Evolutionary conservation across 2,888 invertebrate species (phyloP).

Genomic region (Pemphredon lugubris): DNA sequence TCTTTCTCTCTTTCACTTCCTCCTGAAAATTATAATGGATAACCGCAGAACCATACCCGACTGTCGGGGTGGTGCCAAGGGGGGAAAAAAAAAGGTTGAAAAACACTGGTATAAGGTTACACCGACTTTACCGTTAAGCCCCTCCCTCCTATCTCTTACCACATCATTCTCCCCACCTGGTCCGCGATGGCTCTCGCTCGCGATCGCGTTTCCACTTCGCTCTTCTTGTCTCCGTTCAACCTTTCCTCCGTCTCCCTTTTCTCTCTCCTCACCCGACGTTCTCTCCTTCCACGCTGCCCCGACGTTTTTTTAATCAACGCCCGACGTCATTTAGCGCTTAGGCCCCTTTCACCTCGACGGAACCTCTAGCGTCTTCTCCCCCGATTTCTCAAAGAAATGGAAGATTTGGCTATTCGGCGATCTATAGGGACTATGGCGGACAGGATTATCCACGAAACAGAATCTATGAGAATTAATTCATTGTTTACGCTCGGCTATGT

Average conservation of each 20-base stretch:
- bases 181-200: slow-evolving; percentile 56
- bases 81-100: slow-evolving; percentile 33
- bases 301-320: slow-evolving; percentile 46
- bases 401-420: no score
- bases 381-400: slow-evolving; percentile 1
- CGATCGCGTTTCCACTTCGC: slow-evolving; percentile 68
- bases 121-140: slow-evolving; percentile 76
- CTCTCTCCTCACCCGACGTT: slow-evolving; percentile 10
- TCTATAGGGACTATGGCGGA: no score
- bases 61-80: no score
- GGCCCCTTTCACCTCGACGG: slow-evolving; percentile 70
- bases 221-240: slow-evolving; percentile 40
- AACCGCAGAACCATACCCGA: no score
- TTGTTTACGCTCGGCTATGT: no score
- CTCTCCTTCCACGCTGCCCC: slow-evolving; percentile 2
- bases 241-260: slow-evolving; percentile 26
- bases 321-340: slow-evolving; percentile 57
- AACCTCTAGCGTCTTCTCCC: slow-evolving; percentile 27
- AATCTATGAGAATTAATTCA: no score
- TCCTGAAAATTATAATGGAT: no score
- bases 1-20: no score
- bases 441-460: no score
- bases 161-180: slow-evolving; percentile 45
- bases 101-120: slow-evolving; percentile 73
- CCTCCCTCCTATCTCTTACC: slow-evolving; percentile 59